phyloP scores from a whole-genome alignment of 35 echinoderm and acorn worm species.

The Eucidaris tribuloides region DNA sequence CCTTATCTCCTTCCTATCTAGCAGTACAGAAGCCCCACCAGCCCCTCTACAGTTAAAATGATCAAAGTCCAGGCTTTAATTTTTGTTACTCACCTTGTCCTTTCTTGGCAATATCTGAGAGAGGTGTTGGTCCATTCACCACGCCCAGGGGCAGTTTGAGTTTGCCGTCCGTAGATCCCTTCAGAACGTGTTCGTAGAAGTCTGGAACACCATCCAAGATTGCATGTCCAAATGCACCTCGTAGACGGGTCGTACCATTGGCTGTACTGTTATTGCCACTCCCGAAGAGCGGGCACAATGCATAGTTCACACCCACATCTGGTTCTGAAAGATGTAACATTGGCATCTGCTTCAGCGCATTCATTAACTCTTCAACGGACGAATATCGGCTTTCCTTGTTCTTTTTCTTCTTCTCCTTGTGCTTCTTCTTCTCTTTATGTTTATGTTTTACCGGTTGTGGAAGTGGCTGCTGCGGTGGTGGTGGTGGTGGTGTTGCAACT shows the following conservation, averaged over 20 bases:
- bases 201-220: slow-evolving; percentile 88
- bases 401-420: slow-evolving; percentile 89
- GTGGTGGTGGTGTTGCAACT: background rate
- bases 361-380: slow-evolving; percentile 69
- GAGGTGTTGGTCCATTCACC: slow-evolving; percentile 55
- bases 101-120: slow-evolving; percentile 45
- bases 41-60: no score
- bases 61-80: no score
- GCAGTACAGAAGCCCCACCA: no score
- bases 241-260: slow-evolving; percentile 70
- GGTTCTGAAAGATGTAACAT: slow-evolving; percentile 83
- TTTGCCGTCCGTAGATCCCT: slow-evolving; percentile 56
- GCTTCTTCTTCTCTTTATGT: slow-evolving; percentile 72
- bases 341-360: slow-evolving; percentile 84
- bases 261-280: slow-evolving; percentile 50
- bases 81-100: slow-evolving; percentile 31
- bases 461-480: background rate
- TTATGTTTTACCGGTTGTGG: slow-evolving; percentile 29
- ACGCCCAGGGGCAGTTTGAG: slow-evolving; percentile 58
- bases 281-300: slow-evolving; percentile 78
- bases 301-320: slow-evolving; percentile 65
- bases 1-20: no score
- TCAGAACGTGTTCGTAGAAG: slow-evolving; percentile 73
- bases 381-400: slow-evolving; percentile 27
- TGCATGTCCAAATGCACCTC: slow-evolving; percentile 84